A percentile compares a stretch with the other conserved stretches of the same genome.
Conservation (phyloP, 2,113 vertebrate genomes). For the Axis porcinus region DNA sequence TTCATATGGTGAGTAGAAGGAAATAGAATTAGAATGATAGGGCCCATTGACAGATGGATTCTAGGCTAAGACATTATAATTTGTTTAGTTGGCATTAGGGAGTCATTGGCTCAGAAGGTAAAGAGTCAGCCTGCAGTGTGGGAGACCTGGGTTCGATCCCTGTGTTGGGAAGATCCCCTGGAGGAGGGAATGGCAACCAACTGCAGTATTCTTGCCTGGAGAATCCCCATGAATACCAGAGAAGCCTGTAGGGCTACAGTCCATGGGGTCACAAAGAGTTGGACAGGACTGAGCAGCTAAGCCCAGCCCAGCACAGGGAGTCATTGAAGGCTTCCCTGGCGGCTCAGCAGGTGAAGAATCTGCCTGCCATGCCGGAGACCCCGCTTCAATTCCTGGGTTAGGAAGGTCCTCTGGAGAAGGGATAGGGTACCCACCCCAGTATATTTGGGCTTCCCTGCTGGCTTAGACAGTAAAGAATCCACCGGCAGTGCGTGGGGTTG, state of each 20-base stretch:
- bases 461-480: background rate
- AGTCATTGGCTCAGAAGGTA: background rate
- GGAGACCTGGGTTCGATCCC: background rate
- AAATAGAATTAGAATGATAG: background rate
- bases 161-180: background rate
- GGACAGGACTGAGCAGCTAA: background rate
- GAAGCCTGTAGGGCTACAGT: background rate
- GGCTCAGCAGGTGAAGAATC: background rate
- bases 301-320: background rate
- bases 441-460: background rate
- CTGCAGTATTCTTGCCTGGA: background rate
- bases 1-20: slow-evolving; percentile 8
- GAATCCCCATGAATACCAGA: background rate
- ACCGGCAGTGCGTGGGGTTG: background rate
- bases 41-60: background rate
- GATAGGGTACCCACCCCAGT: background rate
- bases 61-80: background rate
- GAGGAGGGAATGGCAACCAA: background rate
- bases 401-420: background rate
- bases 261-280: background rate
- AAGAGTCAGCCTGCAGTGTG: background rate
- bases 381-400: background rate
- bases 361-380: background rate
- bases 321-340: background rate
- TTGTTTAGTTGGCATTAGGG: background rate